Evolutionary conservation across 2,888 invertebrate species (phyloP).

Genomic region (Schizotus pectinicornis): DNA sequence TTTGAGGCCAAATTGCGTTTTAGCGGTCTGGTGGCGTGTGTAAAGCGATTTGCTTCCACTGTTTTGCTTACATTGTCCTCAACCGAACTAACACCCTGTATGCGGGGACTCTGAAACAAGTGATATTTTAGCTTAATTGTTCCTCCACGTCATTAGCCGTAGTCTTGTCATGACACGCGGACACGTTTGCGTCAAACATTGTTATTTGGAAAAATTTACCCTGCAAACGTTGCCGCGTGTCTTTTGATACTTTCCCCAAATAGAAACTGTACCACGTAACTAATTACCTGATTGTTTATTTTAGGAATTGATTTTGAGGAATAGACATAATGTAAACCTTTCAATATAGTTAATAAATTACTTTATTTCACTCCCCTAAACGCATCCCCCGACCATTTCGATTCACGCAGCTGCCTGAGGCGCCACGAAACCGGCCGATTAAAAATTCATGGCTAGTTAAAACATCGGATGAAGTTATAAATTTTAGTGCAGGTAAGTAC

Average conservation of each 20-base stretch:
- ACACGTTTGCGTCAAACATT: neutral
- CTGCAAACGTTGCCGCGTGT: too few relatives aligned
- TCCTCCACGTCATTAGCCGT: slow-evolving; percentile 1
- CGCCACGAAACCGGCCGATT: too few relatives aligned
- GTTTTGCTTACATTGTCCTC: slow-evolving; percentile 3
- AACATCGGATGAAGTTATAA: too few relatives aligned
- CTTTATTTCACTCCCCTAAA: slow-evolving; percentile 3
- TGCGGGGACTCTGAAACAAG: slow-evolving; percentile 19
- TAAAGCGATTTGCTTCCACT: slow-evolving; percentile 21
- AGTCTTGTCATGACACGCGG: slow-evolving; percentile 7
- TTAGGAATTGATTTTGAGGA: slow-evolving; percentile 17
- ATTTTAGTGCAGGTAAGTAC: too few relatives aligned
- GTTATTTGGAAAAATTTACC: too few relatives aligned
- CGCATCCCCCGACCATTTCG: neutral
- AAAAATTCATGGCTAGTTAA: too few relatives aligned
- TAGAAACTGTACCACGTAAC: too few relatives aligned
- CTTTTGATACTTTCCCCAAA: too few relatives aligned
- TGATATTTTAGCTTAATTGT: slow-evolving; percentile 19
- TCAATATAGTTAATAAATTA: slow-evolving; percentile 9
- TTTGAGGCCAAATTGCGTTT: neutral
- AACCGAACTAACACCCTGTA: slow-evolving; percentile 17
- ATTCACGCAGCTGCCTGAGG: neutral
- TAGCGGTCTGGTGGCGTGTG: neutral
- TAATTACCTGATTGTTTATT: slow-evolving; percentile 6
- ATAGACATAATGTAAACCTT: slow-evolving; percentile 15